Percentiles rank a stretch among this genome's conserved stretches.
Conservation (phyloP, 2,113 vertebrate genomes). For the Corythaeola cristata region DNA sequence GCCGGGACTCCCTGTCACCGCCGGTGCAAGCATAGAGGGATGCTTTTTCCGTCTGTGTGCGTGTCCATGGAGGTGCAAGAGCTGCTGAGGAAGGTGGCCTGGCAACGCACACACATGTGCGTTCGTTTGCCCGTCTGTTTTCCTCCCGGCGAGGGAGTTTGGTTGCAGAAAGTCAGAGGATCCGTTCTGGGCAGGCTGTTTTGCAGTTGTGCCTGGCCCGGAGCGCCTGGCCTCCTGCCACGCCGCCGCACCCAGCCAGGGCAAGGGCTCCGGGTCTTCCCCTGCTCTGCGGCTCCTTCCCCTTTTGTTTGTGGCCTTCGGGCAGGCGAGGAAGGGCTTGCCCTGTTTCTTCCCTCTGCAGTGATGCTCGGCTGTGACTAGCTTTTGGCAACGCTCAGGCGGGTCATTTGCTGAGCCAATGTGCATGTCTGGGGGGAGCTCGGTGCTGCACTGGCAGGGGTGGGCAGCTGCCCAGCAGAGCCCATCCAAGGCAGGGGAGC, state of each 20-base stretch:
- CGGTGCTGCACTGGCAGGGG: rapidly evolving
- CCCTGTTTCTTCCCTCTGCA: not conserved
- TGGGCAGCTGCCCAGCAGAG: not conserved
- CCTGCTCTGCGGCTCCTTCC: not conserved
- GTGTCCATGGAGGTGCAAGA: not conserved
- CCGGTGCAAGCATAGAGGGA: not conserved
- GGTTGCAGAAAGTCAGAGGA: not conserved
- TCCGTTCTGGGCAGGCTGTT: not conserved
- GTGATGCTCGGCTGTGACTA: not conserved
- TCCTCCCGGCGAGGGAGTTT: not conserved
- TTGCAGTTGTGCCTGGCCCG: not conserved
- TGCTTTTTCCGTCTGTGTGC: not conserved
- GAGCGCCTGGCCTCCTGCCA: not conserved
- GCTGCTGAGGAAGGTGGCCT: not conserved
- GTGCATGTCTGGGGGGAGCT: not conserved
- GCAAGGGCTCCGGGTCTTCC: not conserved
- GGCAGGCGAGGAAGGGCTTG: not conserved
- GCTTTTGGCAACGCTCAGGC: not conserved
- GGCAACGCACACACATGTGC: rapidly evolving
- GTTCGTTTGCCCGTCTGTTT: not conserved
- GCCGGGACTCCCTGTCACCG: not conserved
- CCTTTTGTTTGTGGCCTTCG: not conserved
- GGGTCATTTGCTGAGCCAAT: not conserved
- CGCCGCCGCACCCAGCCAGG: not conserved
- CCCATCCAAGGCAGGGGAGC: too few species aligned